A percentile compares a stretch with the other conserved stretches of the same genome.
These are phyloP conservation scores for Urosaurus nigricauda DNA, from an alignment of 2,797 vertebrate genomes.

Conservation along the genomic window DNA sequence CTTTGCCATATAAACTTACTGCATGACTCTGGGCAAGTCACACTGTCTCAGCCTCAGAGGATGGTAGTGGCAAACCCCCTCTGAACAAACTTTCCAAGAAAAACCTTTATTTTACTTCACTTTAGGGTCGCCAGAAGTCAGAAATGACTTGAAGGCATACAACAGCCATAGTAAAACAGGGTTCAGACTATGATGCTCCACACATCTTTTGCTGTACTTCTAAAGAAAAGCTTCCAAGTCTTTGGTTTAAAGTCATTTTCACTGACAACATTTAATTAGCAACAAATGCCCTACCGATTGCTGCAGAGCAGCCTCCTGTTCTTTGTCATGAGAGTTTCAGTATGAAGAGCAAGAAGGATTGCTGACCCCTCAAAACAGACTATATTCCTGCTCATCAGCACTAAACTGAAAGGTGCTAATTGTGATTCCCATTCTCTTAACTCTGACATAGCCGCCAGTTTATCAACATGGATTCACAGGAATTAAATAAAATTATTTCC, in stretches of 20 bases:
- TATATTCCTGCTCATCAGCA: constrained; percentile 62
- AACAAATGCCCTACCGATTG: constrained; percentile 37
- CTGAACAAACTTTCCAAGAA: no score
- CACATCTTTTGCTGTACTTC: constrained; percentile 35
- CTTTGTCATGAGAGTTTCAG: constrained; percentile 33
- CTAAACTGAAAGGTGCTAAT: constrained; percentile 67
- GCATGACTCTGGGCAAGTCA: no score
- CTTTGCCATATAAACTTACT: no score
- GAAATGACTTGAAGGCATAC: no score
- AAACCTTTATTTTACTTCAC: no score
- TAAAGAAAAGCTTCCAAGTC: constrained; percentile 1
- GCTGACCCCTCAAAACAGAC: constrained; percentile 35
- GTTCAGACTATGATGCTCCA: constrained; percentile 26
- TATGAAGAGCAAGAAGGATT: constrained; percentile 11
- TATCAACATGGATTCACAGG: constrained; percentile 71
- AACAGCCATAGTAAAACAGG: background rate
- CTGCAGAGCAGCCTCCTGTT: constrained; percentile 49
- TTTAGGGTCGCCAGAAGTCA: no score
- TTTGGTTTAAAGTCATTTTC: constrained; percentile 49
- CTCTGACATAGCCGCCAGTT: constrained; percentile 70
- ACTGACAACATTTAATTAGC: constrained; percentile 58
- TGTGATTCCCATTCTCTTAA: constrained; percentile 66
- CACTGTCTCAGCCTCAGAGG: no score
- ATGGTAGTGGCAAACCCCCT: no score
- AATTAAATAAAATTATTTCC: constrained; percentile 82